Evolutionary conservation across 2,797 vertebrate species (phyloP).

Genomic region (Lutra lutra): DNA sequence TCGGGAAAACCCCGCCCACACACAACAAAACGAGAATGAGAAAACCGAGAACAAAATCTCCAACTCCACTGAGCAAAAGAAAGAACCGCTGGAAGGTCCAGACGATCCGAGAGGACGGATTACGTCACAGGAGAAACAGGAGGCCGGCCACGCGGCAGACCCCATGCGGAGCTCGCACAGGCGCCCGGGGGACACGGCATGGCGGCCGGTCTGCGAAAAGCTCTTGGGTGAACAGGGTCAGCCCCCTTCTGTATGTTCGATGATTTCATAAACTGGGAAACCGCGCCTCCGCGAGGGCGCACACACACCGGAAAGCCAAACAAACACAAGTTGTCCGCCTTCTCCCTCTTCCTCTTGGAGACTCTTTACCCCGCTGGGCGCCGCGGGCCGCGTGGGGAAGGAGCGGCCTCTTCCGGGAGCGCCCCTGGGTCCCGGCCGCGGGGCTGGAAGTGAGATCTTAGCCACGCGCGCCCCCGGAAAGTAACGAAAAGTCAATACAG

Average conservation of each 20-base stretch:
- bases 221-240: slow-evolving; percentile 84
- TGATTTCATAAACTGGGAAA: slow-evolving; percentile 82
- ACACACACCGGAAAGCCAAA: slow-evolving; percentile 55
- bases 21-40: slow-evolving; percentile 9
- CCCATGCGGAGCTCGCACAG: slow-evolving; percentile 78
- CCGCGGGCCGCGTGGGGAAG: slow-evolving; percentile 89
- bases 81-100: slow-evolving; percentile 77
- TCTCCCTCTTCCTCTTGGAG: slow-evolving; percentile 91
- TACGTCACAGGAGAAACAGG: slow-evolving; percentile 79
- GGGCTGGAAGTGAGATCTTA: slow-evolving; percentile 86
- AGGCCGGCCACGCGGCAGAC: slow-evolving; percentile 80
- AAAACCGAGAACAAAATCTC: slow-evolving; percentile 75
- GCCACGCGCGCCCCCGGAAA: slow-evolving; percentile 84
- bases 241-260: slow-evolving; percentile 73
- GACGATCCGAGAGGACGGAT: slow-evolving; percentile 78
- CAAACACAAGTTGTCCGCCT: slow-evolving; percentile 84
- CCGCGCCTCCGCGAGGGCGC: slow-evolving; percentile 82
- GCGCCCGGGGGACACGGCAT: slow-evolving; percentile 81
- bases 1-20: slow-evolving; percentile 68
- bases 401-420: slow-evolving; percentile 89
- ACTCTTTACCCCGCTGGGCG: slow-evolving; percentile 94
- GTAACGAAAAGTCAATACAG: slow-evolving; percentile 79
- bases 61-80: slow-evolving; percentile 83
- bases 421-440: slow-evolving; percentile 90
- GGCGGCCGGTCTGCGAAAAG: slow-evolving; percentile 83